Evolutionary conservation across 2,113 vertebrate species (phyloP).

Genomic region (Tragelaphus strepsiceros): DNA sequence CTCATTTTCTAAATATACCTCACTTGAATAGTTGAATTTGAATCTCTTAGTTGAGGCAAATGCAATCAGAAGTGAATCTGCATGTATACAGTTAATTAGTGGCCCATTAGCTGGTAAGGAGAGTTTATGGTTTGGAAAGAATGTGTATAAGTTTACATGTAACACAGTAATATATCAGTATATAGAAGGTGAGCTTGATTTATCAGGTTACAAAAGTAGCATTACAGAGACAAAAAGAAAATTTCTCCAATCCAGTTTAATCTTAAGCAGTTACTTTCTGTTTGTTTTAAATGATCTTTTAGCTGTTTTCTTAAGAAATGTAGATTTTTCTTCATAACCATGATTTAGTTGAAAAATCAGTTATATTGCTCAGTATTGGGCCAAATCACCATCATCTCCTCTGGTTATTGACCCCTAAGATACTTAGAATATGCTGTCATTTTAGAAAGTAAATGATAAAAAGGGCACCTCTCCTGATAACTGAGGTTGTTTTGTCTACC

Average conservation of each 20-base stretch:
- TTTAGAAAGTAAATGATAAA: neutral
- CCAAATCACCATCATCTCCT: neutral
- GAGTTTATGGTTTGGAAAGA: neutral
- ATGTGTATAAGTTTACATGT: neutral
- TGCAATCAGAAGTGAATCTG: neutral
- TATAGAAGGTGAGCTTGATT: neutral
- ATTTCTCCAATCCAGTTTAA: neutral
- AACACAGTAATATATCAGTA: neutral
- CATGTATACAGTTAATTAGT: neutral
- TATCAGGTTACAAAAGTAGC: neutral
- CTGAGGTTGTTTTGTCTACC: neutral
- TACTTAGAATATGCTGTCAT: neutral
- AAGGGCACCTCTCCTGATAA: neutral
- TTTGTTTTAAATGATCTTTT: constrained; percentile 22
- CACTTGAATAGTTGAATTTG: neutral
- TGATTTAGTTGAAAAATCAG: neutral
- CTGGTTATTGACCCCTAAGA: neutral
- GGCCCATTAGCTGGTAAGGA: neutral
- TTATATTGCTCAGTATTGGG: neutral
- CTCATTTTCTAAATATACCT: neutral
- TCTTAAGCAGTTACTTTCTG: constrained; percentile 15
- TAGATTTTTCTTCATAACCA: neutral
- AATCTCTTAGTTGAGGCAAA: neutral
- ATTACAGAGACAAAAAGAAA: neutral
- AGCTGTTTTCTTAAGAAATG: neutral